phyloP scores from a whole-genome alignment of 2,888 invertebrate genomes.

The Cecidostiba fungosa region DNA sequence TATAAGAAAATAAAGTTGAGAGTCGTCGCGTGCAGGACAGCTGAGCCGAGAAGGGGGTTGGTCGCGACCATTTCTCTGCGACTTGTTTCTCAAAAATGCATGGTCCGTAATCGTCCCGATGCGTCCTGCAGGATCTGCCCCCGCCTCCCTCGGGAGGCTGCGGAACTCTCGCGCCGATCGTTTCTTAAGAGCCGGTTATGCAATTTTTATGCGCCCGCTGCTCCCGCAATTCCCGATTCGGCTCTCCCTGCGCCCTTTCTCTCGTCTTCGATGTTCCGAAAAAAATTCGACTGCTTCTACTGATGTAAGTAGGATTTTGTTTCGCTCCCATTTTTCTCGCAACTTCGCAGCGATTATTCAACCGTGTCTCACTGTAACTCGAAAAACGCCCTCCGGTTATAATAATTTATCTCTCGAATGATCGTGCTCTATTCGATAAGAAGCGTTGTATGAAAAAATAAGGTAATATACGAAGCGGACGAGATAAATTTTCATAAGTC shows the following conservation, averaged over 20 bases:
- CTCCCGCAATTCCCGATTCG: background rate
- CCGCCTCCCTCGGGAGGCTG: slow-evolving; percentile 73
- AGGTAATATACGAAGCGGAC: background rate
- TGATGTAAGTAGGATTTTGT: too few relatives aligned
- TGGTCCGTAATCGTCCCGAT: slow-evolving; percentile 76
- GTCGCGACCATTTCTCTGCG: slow-evolving; percentile 42
- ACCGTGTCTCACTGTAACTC: too few relatives aligned
- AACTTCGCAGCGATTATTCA: too few relatives aligned
- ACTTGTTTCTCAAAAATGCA: slow-evolving; percentile 72
- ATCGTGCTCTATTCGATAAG: background rate
- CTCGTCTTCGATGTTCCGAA: background rate
- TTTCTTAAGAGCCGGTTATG: slow-evolving; percentile 79
- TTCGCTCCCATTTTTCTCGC: background rate
- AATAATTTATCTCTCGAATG: background rate
- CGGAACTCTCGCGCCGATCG: slow-evolving; percentile 72
- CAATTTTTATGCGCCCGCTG: slow-evolving; percentile 76
- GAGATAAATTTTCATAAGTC: slow-evolving; percentile 39
- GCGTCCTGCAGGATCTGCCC: slow-evolving; percentile 73
- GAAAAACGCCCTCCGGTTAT: background rate
- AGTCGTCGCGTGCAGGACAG: background rate
- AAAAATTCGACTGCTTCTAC: too few relatives aligned
- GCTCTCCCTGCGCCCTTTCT: background rate
- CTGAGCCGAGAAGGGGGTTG: background rate
- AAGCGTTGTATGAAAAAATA: slow-evolving; percentile 12
- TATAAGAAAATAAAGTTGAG: slow-evolving; percentile 21